Evolutionary conservation across 2,888 invertebrate genomes (phyloP), one percentile per base, ranked within the genome.

Genomic region (Phania funesta): DNA sequence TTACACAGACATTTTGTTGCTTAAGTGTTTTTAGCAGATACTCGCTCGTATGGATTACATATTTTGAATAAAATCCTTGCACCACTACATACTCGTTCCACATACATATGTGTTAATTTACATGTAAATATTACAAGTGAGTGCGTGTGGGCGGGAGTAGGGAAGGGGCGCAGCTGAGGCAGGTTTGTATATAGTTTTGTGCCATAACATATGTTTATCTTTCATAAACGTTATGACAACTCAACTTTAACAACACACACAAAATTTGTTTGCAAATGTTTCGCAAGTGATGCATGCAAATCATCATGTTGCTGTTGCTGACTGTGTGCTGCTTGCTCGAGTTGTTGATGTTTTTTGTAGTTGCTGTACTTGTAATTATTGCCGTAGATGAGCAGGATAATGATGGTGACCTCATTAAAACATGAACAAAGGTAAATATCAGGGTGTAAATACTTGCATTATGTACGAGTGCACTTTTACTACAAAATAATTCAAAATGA

Each of bases 381-480:
- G 58, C 26, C 50, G 44, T 44, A 60, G 60, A 76, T 68, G 60
- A 68, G 58, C 50, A 60, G 68, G 50, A 76, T 76, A 68, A 68
- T 76, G 60, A 78, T 71, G 71, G 58, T 78, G 78, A 78, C 78
- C 78, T 78, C 71, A 78, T 78, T 78, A 78, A 64, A 71, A 71
- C 29, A 56, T 32, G 50, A 58, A 44, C 78, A 78, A 65, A 78
- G 65, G 29, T 65, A 78, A 64, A 70, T 41, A 67, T 58, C 58
- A 67, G 67, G 29, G 0, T 50, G 46, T 62, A 62, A 41, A 60
- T 52, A 76, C 64, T 44, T 60, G 29, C 50, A 32, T 16, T 16
- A 26, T 48, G 8, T 22, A n/a, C n/a, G n/a, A n/a, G n/a, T n/a
- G n/a, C n/a, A n/a, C n/a, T n/a, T 22, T 52, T 32, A 13, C 52